These are phyloP conservation scores for Gila robusta DNA, from an alignment of 2,797 vertebrate species.

Conservation along the genomic window DNA sequence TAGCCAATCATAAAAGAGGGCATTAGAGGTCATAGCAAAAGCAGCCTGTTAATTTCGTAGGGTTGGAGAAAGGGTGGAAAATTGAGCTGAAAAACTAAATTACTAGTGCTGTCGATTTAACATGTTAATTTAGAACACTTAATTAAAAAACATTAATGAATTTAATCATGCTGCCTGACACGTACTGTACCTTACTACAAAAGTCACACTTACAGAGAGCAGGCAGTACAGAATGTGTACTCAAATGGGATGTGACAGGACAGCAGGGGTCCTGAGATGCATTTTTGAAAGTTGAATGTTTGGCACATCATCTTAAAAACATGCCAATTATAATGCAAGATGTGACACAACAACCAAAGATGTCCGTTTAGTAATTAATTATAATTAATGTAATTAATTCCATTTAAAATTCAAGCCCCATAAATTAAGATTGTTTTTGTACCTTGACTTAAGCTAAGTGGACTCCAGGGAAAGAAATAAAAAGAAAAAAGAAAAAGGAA, in stretches of 20 bases:
- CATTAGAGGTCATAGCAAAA: not conserved
- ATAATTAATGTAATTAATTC: not conserved
- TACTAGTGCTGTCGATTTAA: not conserved
- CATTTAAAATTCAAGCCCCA: not conserved
- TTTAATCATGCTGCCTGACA: conserved; percentile 9
- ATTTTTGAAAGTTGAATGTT: not conserved
- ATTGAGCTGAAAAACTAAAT: not conserved
- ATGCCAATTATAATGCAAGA: not conserved
- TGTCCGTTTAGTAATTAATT: not conserved
- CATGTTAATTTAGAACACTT: conserved; percentile 7
- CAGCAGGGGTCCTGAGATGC: not conserved
- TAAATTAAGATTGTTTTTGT: not conserved
- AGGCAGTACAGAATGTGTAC: not conserved
- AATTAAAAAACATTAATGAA: not conserved
- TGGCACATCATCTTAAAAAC: not conserved
- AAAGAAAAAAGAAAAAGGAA: not conserved
- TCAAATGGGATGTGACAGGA: not conserved
- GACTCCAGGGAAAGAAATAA: not conserved
- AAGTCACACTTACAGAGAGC: not conserved
- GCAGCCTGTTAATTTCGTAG: not conserved
- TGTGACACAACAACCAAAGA: not conserved
- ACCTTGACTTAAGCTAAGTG: not conserved
- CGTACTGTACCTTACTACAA: not conserved
- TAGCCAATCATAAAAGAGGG: not conserved
- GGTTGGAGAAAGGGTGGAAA: not conserved